A percentile compares a stretch with the other conserved stretches of the same genome.
Evolutionary conservation across 2,113 vertebrate species (phyloP).

Genomic region (Oryzias javanicus): DNA sequence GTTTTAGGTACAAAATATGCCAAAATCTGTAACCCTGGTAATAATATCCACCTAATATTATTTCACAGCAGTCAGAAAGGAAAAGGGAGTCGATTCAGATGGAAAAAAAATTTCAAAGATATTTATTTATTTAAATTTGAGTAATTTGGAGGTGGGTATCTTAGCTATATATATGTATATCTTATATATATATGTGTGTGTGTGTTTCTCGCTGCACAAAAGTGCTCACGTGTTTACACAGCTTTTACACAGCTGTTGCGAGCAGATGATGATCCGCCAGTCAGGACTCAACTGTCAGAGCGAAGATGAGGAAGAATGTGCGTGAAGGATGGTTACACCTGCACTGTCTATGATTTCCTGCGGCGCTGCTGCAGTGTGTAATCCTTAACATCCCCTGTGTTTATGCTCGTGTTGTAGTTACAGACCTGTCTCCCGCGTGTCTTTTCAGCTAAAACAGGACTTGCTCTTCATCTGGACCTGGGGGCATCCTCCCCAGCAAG

Average conservation of each 20-base stretch:
- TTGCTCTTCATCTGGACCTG: slow-evolving; percentile 41
- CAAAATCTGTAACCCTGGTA: neutral
- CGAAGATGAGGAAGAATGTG: slow-evolving; percentile 44
- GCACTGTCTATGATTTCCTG: slow-evolving; percentile 53
- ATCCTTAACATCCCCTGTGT: slow-evolving; percentile 71
- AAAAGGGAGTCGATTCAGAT: neutral
- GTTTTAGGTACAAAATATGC: neutral
- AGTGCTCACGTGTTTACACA: slow-evolving; percentile 59
- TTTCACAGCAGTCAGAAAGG: neutral
- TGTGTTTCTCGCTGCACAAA: slow-evolving; percentile 29
- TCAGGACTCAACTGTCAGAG: slow-evolving; percentile 47
- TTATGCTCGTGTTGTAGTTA: slow-evolving; percentile 75
- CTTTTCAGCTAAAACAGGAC: slow-evolving; percentile 60
- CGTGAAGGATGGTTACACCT: slow-evolving; percentile 56
- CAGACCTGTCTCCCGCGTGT: slow-evolving; percentile 48
- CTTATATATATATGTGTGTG: no score
- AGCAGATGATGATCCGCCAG: slow-evolving; percentile 57
- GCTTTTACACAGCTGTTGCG: slow-evolving; percentile 42
- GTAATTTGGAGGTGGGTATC: no score
- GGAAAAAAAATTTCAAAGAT: no score
- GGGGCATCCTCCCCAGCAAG: slow-evolving; percentile 43
- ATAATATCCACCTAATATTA: neutral
- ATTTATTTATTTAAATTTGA: slow-evolving; percentile 23
- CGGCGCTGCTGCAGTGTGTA: slow-evolving; percentile 53
- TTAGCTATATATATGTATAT: no score